Conservation (phyloP, 2,113 vertebrate species). For the Orthonyx spaldingii region DNA sequence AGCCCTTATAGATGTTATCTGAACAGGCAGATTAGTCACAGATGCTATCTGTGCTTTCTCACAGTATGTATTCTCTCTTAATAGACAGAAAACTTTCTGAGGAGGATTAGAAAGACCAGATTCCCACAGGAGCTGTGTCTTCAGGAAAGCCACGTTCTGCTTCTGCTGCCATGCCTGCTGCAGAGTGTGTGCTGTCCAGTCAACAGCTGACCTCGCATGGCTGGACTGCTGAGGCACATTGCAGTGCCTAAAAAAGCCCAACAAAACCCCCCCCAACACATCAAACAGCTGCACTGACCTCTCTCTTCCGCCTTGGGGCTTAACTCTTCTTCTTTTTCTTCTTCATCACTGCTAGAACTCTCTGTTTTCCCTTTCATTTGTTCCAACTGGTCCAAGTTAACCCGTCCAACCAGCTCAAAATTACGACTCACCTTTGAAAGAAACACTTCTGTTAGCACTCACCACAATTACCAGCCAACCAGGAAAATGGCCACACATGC, state of each 20-base stretch:
- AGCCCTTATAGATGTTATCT: not conserved
- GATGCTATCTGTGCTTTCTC: not conserved
- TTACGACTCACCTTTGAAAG: slow-evolving; percentile 89
- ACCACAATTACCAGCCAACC: not conserved
- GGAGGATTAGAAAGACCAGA: not conserved
- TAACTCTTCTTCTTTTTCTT: slow-evolving; percentile 78
- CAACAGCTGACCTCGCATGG: not conserved
- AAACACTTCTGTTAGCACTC: not conserved
- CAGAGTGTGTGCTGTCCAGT: not conserved
- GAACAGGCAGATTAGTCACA: not conserved
- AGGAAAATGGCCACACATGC: not conserved
- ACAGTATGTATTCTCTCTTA: not conserved
- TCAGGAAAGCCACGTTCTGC: not conserved
- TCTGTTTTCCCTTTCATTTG: slow-evolving; percentile 86
- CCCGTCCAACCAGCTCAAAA: slow-evolving; percentile 94
- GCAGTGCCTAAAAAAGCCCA: not conserved
- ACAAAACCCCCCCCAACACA: not conserved
- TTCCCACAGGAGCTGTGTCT: not conserved
- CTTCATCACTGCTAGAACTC: slow-evolving; percentile 83
- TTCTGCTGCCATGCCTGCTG: not conserved
- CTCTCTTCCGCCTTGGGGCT: slow-evolving; percentile 69
- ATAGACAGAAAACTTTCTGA: not conserved
- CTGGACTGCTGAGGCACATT: not conserved
- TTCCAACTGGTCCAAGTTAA: slow-evolving; percentile 96
- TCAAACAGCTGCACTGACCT: slow-evolving; percentile 62